Evolutionary conservation across 2,888 invertebrate species (phyloP).

Genomic region (Nomada goodeniana): DNA sequence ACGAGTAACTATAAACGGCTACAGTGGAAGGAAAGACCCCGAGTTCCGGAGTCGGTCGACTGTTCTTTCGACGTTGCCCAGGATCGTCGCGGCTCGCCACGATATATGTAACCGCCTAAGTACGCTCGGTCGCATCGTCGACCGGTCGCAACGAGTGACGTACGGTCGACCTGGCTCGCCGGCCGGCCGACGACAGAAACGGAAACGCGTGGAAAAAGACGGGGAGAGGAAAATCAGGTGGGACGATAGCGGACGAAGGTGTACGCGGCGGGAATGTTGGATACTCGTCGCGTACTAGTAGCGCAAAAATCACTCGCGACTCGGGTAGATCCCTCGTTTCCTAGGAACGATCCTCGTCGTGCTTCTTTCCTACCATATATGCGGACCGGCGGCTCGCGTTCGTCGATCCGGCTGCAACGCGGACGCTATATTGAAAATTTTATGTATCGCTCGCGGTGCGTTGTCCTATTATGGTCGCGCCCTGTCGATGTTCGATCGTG

Average conservation of each 20-base stretch:
- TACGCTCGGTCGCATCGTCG: slow-evolving; percentile 6
- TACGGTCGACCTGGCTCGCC: slow-evolving; percentile 40
- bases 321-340: slow-evolving; percentile 49
- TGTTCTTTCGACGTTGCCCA: slow-evolving; percentile 40
- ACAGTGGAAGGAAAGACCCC: slow-evolving; percentile 53
- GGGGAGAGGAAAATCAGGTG: slow-evolving; percentile 51
- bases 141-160: slow-evolving; percentile 53
- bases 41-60: slow-evolving; percentile 35
- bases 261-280: slow-evolving; percentile 64
- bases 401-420: background rate
- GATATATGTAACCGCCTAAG: too few species aligned
- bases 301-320: slow-evolving; percentile 55
- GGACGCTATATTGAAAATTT: slow-evolving; percentile 17
- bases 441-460: background rate
- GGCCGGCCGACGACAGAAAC: slow-evolving; percentile 49
- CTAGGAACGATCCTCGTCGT: slow-evolving; percentile 57
- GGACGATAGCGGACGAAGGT: slow-evolving; percentile 48
- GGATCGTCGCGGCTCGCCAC: slow-evolving; percentile 27
- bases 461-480: background rate
- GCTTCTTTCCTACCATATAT: slow-evolving; percentile 60
- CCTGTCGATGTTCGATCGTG: background rate
- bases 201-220: slow-evolving; percentile 63
- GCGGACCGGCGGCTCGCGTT: background rate
- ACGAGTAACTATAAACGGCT: slow-evolving; percentile 65
- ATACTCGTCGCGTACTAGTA: slow-evolving; percentile 46